A percentile compares a stretch with the other conserved stretches of the same genome.
phyloP scores from a whole-genome alignment of 2,797 vertebrate genomes.

The Epinephelus coioides region DNA sequence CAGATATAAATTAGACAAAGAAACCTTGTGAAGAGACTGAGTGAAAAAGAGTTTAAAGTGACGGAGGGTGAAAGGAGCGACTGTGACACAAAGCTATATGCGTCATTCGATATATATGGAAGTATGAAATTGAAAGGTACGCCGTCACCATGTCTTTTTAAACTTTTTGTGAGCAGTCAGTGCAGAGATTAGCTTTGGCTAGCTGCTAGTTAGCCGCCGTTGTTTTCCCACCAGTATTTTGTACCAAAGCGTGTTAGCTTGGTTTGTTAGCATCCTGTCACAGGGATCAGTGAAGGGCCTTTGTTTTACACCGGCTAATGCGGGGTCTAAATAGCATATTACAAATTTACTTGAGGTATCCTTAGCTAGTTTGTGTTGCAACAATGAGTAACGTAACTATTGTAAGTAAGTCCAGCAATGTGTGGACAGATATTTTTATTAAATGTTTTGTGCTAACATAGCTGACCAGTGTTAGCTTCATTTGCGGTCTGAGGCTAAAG shows the following conservation, averaged over 20 bases:
- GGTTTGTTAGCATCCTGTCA: constrained; percentile 72
- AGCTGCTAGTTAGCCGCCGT: constrained; percentile 76
- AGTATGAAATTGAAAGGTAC: constrained; percentile 87
- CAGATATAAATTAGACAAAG: constrained; percentile 84
- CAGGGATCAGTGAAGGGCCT: constrained; percentile 65
- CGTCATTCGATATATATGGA: constrained; percentile 76
- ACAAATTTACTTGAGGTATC: constrained; percentile 25
- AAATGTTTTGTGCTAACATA: constrained; percentile 60
- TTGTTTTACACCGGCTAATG: constrained; percentile 71
- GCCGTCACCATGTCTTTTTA: constrained; percentile 79
- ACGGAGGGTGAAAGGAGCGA: constrained; percentile 71
- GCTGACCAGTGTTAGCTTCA: constrained; percentile 53
- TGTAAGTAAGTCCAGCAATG: not conserved
- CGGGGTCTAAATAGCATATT: constrained; percentile 30
- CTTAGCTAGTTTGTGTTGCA: constrained; percentile 7
- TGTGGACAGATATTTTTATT: constrained; percentile 32
- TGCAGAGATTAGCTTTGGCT: constrained; percentile 76
- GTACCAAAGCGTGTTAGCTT: constrained; percentile 69
- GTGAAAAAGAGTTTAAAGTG: constrained; percentile 76
- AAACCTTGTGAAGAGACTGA: constrained; percentile 77
- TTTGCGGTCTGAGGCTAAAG: constrained; percentile 65
- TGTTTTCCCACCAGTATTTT: constrained; percentile 70
- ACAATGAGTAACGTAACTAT: constrained; percentile 4
- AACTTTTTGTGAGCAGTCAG: constrained; percentile 80
- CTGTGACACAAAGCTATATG: constrained; percentile 76